phyloP scores from a whole-genome alignment of 2,113 vertebrate genomes.

The Mirza zaza region DNA sequence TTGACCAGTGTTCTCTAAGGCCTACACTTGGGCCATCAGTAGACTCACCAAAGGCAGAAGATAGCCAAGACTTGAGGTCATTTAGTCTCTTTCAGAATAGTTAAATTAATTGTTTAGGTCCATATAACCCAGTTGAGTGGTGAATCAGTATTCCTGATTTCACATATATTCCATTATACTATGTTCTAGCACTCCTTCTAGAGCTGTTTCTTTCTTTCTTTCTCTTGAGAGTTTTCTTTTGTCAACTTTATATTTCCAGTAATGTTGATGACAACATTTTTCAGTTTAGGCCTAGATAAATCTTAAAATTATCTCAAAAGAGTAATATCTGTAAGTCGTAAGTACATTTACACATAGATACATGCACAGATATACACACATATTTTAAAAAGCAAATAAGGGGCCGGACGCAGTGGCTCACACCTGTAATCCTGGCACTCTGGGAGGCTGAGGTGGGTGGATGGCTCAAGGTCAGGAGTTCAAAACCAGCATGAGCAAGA shows the following conservation, averaged over 20 bases:
- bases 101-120: background rate
- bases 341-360: background rate
- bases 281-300: background rate
- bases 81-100: background rate
- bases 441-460: no score
- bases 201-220: background rate
- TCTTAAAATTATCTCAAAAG: slow-evolving; percentile 28
- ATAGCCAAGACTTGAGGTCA: background rate
- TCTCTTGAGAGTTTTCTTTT: background rate
- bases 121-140: background rate
- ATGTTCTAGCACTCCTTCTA: background rate
- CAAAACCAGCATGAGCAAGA: no score
- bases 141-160: background rate
- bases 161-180: background rate
- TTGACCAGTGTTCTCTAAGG: background rate
- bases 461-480: no score
- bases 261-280: background rate
- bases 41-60: background rate
- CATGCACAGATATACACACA: background rate
- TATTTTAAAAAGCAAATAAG: background rate
- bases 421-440: no score
- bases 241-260: background rate
- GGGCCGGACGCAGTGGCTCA: no score
- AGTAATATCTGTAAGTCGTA: background rate
- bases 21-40: background rate